Evolutionary conservation across 2,888 invertebrate genomes (phyloP), one percentile per base, ranked within the genome.

Genomic region (Dilophus febrilis): DNA sequence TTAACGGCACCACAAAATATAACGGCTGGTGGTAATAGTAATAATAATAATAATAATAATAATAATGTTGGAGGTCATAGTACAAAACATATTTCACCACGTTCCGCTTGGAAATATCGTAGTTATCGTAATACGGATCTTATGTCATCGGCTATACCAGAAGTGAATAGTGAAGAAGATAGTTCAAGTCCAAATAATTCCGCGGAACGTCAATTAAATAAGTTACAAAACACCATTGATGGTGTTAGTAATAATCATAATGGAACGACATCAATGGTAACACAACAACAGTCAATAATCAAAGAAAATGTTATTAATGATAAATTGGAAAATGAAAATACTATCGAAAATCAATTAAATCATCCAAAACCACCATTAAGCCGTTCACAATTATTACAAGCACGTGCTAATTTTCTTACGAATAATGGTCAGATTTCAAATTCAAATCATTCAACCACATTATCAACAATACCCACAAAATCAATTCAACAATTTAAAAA

Each of bases 121-220:
- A 80, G 78, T 2, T 67, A 85, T 50, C 83, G 81, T 17, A n/a
- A n/a, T n/a, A 36, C 31, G 10, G 84, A 87, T 52, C 83, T 87
- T 39, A 71, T 88, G 53, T 84, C 86, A 32, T 80, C 82, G 35
- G 84, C 86, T 42, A 88, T 88, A 57, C 77, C 77, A 31, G 87
- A 88, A 66, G 87, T 79, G 48, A 68, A 72, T 51, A 77, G 80
- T 52, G 83, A 83, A 53, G 78, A 77, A 53, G 85, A 85, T 8
- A 22, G 22, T 53, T 81, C 83, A 48, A 74, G 68, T 49, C 71
- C 72, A 2, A 71, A 70, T 45, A 71, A 71, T 50, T 72, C 72
- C 14, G 65, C 67, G 26, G 72, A 73, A 51, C 68, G 67, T 49
- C 64, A 62, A 17, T 38, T 45, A 31, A 40, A 38, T 29, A n/a